Conservation (phyloP, 1,140 invertebrate genomes). For the Nephotettix cincticeps region DNA sequence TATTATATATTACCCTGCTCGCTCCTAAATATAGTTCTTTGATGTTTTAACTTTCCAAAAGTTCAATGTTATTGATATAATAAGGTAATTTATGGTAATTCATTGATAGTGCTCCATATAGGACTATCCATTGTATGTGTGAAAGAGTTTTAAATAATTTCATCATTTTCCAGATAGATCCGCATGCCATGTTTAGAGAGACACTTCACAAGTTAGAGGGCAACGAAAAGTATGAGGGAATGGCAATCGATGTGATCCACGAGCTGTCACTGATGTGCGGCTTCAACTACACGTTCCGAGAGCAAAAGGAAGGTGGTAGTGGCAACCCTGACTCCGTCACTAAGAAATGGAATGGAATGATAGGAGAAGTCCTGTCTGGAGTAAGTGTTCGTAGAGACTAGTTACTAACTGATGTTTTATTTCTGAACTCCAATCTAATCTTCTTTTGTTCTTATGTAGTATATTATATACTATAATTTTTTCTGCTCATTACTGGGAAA, state of each 20-base stretch:
- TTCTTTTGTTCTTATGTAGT: too few relatives aligned
- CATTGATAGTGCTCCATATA: neutral
- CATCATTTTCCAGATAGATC: conserved; percentile 48
- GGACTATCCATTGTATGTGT: neutral
- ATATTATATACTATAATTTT: too few relatives aligned
- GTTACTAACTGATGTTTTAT: too few relatives aligned
- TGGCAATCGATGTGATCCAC: conserved; percentile 77
- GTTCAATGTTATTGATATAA: neutral
- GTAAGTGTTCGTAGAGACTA: too few relatives aligned
- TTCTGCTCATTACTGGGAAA: too few relatives aligned
- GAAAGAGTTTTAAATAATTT: neutral
- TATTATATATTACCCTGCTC: neutral
- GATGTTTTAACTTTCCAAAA: neutral
- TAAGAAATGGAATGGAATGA: conserved; percentile 85
- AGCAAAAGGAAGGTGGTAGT: conserved; percentile 72
- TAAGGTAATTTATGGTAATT: neutral
- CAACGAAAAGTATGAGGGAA: conserved; percentile 82
- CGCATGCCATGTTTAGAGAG: conserved; percentile 84
- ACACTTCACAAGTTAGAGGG: conserved; percentile 65
- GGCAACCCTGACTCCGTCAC: conserved; percentile 59
- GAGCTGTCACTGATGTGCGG: conserved; percentile 69
- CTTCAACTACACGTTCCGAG: conserved; percentile 85
- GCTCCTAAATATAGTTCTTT: neutral
- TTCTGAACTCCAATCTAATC: too few relatives aligned
- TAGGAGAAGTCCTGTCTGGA: conserved; percentile 73